These are phyloP conservation scores for Cisticola juncidis DNA, from an alignment of 2,113 vertebrate genomes.

Conservation along the genomic window DNA sequence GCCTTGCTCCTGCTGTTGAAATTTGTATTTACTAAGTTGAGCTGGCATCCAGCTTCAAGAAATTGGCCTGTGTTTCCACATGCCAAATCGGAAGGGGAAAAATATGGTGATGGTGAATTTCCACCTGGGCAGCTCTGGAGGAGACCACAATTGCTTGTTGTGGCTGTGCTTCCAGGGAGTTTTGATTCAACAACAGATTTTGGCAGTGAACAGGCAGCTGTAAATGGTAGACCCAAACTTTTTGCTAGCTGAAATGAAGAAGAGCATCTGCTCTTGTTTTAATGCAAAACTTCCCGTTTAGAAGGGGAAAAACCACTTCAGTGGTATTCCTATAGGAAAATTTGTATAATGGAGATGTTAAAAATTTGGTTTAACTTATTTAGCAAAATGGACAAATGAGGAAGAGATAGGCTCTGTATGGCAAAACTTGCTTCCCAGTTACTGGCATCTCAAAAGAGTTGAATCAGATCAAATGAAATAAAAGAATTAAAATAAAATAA, in stretches of 20 bases:
- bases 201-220: not conserved
- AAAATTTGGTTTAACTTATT: not conserved
- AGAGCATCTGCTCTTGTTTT: not conserved
- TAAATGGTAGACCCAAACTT: not conserved
- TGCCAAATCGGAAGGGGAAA: not conserved
- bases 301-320: not conserved
- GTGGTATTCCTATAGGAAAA: not conserved
- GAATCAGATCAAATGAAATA: not conserved
- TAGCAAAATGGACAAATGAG: not conserved
- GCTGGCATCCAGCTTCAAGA: not conserved
- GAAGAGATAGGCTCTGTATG: not conserved
- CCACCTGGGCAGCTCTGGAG: not conserved
- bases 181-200: not conserved
- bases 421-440: not conserved
- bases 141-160: not conserved
- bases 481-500: not conserved
- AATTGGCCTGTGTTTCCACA: not conserved
- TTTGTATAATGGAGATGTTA: not conserved
- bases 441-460: not conserved
- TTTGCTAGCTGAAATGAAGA: not conserved
- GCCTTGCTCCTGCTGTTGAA: not conserved
- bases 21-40: not conserved
- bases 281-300: not conserved
- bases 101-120: not conserved
- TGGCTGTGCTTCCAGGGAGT: not conserved